phyloP scores from a whole-genome alignment of 1,140 invertebrate species.

The Camponotus pennsylvanicus region DNA sequence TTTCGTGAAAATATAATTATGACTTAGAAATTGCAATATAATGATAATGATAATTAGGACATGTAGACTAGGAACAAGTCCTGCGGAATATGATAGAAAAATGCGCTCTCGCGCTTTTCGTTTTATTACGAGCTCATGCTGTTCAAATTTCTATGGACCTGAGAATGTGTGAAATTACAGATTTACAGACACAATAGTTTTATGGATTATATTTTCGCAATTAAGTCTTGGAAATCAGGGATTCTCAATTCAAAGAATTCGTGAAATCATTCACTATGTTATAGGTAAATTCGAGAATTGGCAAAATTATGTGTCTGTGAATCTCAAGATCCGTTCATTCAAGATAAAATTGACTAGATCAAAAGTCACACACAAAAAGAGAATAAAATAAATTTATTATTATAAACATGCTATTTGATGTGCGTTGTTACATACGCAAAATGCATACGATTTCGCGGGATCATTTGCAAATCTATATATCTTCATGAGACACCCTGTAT shows the following conservation, averaged over 20 bases:
- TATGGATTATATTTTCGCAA: neutral
- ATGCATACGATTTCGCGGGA: neutral
- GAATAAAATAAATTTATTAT: constrained; percentile 32
- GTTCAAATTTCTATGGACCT: constrained; percentile 33
- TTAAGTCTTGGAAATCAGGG: neutral
- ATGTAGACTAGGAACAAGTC: constrained; percentile 20
- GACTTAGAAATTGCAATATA: constrained; percentile 14
- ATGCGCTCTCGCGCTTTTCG: neutral
- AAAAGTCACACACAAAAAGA: constrained; percentile 68
- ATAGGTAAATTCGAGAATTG: neutral
- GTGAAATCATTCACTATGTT: neutral
- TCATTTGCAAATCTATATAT: neutral
- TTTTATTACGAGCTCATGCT: neutral
- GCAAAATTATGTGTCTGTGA: neutral
- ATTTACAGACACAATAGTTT: constrained; percentile 10
- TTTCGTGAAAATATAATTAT: constrained; percentile 16
- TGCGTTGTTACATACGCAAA: neutral
- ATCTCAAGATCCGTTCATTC: neutral
- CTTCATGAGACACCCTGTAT: neutral
- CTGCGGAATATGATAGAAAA: constrained; percentile 11
- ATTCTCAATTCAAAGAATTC: neutral
- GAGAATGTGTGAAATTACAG: neutral
- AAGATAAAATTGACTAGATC: constrained; percentile 81
- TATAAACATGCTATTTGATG: neutral
- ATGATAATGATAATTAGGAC: constrained; percentile 34